Base-by-base conservation (phyloP, 1,140 invertebrate species). In the Procambarus clarkii region DNA sequence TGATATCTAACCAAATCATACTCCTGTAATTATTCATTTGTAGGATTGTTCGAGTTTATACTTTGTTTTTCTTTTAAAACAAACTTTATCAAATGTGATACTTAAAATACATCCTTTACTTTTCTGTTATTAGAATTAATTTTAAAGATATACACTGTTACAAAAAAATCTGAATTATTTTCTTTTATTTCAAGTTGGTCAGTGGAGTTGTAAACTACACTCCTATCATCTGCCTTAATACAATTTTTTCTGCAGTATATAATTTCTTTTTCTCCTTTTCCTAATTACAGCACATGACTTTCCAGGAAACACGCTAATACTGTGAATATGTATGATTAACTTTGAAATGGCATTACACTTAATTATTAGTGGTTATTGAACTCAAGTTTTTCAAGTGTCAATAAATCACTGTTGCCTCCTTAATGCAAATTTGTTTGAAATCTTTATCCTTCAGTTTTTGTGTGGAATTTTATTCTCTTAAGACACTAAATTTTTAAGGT, bases 391-490 rank as follows among this genome's bases (percentile, higher is more conserved):
- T 74, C 7, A 74, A 34, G 0, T 74, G 11, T 74, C 8, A 74
- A 74, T 74, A 74, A 74, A 74, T 34, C n/a, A 74, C 34, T 74
- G 69, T 24, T 74, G 69, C 69, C 69, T 74, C n/a, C 69, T 8
- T 74, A 34, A 74, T 34, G 50, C 60, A 74, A 34, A 2, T 74
- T 15, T 74, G 5, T 74, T 74, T 74, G 0, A 34, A 24, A 74
- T 74, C 69, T 34, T 74, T 18, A 64, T 21, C 60, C 60, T 64
- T 18, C 15, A 21, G 54, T 64, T 15, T 64, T 64, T 11, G 13
- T 54, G 50, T 13, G 13, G 50, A 54, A 9, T 54, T 54, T 54
- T 8, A 54, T 9, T 13, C 13, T 54, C 50, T 54, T 8, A 54
- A 13, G 50, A 54, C 50, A 54, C 50, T 13, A 13, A 54, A 54